A percentile compares a stretch with the other conserved stretches of the same genome.
phyloP scores from a whole-genome alignment of 2,797 vertebrate species.

The Catostomus latipinnis region DNA sequence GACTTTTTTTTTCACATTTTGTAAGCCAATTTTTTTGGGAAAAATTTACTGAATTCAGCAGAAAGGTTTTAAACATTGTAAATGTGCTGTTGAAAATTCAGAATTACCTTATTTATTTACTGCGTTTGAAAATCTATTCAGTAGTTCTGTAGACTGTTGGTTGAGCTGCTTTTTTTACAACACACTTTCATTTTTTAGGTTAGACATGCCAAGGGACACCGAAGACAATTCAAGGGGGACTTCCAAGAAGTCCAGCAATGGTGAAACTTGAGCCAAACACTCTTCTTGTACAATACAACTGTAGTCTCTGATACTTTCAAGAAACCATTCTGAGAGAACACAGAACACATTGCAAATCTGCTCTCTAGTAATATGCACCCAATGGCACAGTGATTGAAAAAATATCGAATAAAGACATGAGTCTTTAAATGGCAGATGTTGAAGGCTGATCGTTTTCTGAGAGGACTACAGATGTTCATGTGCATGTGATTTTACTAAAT shows the following conservation, averaged over 20 bases:
- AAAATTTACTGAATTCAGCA: too few species aligned
- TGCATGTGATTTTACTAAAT: slow-evolving; percentile 36
- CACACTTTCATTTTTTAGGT: neutral
- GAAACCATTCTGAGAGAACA: neutral
- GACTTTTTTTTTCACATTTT: too few species aligned
- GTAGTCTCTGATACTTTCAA: neutral
- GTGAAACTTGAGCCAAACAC: slow-evolving; percentile 6
- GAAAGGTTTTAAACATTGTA: too few species aligned
- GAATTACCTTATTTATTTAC: neutral
- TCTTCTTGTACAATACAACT: slow-evolving; percentile 16
- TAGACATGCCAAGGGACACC: neutral
- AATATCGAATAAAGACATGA: slow-evolving; percentile 6
- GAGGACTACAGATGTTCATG: slow-evolving; percentile 20
- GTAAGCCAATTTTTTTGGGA: too few species aligned
- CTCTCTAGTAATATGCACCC: neutral
- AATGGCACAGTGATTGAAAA: neutral
- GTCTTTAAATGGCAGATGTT: slow-evolving; percentile 5
- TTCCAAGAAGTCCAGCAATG: neutral
- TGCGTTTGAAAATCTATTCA: neutral
- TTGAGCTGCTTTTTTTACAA: neutral
- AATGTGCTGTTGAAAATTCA: neutral
- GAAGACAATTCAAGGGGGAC: neutral
- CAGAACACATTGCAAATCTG: too few species aligned
- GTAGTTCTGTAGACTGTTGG: neutral
- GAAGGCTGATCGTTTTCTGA: slow-evolving; percentile 24